A percentile compares a stretch with the other conserved stretches of the same genome.
These are phyloP conservation scores for Manduca sexta DNA, from an alignment of 1,140 invertebrate species.

Conservation along the genomic window DNA sequence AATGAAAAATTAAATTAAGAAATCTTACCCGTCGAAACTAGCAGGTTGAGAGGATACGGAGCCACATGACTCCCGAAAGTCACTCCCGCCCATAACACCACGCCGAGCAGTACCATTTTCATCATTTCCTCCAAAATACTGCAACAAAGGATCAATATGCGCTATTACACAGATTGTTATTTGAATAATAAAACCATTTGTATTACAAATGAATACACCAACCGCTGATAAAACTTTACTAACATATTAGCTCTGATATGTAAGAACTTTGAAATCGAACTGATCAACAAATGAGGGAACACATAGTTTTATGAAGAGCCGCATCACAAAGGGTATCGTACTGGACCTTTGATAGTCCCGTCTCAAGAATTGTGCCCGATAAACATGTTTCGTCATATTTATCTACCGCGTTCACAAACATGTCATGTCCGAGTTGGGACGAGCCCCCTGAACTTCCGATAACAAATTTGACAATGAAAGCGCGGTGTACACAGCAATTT, in stretches of 20 bases:
- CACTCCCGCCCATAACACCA: constrained; percentile 64
- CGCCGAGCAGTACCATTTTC: constrained; percentile 61
- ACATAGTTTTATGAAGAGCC: constrained; percentile 38
- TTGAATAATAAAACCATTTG: constrained; percentile 20
- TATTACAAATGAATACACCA: constrained; percentile 1
- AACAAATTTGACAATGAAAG: not conserved
- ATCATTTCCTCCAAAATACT: constrained; percentile 71
- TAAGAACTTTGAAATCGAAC: constrained; percentile 29
- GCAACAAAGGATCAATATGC: constrained; percentile 29
- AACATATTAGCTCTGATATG: constrained; percentile 14
- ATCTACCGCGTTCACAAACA: constrained; percentile 9
- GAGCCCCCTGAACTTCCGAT: constrained; percentile 31
- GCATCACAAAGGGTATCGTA: constrained; percentile 38
- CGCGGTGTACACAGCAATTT: too few relatives aligned
- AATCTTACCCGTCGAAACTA: constrained; percentile 46
- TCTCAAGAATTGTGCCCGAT: constrained; percentile 25
- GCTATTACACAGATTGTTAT: constrained; percentile 14
- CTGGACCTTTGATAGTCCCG: constrained; percentile 32
- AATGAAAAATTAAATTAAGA: too few relatives aligned
- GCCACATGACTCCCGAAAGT: constrained; percentile 64
- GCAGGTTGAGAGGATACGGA: constrained; percentile 65
- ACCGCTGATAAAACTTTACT: constrained; percentile 3
- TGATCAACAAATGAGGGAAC: constrained; percentile 29
- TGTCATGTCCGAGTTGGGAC: constrained; percentile 15
- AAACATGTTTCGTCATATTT: constrained; percentile 32